A percentile compares a stretch with the other conserved stretches of the same genome.
These are phyloP conservation scores for Rhimphoctona megacephalus DNA, from an alignment of 2,888 invertebrate species.

Conservation along the genomic window DNA sequence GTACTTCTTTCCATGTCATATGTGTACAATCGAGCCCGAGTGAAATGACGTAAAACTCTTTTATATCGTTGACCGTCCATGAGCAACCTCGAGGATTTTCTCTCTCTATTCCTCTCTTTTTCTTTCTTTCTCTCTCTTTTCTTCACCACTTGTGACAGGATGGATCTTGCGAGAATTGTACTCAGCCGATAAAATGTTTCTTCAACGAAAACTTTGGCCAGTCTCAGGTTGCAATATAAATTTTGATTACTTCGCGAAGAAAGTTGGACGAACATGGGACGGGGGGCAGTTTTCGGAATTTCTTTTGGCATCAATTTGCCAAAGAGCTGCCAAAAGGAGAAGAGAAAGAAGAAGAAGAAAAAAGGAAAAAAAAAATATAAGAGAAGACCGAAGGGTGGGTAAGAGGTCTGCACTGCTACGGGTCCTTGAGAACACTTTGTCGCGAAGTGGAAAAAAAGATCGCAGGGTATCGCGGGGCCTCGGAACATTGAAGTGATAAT, in stretches of 20 bases:
- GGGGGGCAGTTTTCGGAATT: slow-evolving; percentile 19
- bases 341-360: not conserved
- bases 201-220: slow-evolving; percentile 38
- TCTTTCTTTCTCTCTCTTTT: not conserved
- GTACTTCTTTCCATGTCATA: slow-evolving; percentile 42
- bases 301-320: slow-evolving; percentile 39
- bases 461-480: slow-evolving; percentile 1
- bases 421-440: slow-evolving; percentile 20
- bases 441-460: not conserved
- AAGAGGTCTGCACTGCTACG: slow-evolving; percentile 8
- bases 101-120: not conserved
- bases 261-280: slow-evolving; percentile 43
- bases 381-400: not conserved
- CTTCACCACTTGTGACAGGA: slow-evolving; percentile 23
- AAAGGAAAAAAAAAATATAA: not conserved
- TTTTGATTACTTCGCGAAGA: slow-evolving; percentile 53
- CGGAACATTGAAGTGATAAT: slow-evolving; percentile 7
- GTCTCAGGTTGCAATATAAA: slow-evolving; percentile 58
- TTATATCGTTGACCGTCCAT: slow-evolving; percentile 45
- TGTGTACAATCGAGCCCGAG: slow-evolving; percentile 29
- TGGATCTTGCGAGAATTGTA: slow-evolving; percentile 36
- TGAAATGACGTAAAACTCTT: slow-evolving; percentile 40
- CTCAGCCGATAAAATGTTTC: slow-evolving; percentile 55
- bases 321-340: slow-evolving; percentile 13
- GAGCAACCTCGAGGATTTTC: slow-evolving; percentile 37